Conservation (phyloP, 1,140 invertebrate species). For the Micrasema longulum region DNA sequence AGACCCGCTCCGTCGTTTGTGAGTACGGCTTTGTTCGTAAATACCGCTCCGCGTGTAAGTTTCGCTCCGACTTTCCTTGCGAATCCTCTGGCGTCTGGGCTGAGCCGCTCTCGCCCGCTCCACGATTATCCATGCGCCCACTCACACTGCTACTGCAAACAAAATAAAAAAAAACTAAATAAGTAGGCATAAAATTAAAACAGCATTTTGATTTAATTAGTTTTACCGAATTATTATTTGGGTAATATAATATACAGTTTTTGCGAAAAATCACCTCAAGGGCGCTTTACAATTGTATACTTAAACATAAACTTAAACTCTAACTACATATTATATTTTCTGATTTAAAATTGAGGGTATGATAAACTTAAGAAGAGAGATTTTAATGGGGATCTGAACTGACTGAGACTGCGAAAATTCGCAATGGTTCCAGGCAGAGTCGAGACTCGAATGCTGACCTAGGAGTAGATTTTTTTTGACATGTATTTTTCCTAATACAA, state of each 20-base stretch:
- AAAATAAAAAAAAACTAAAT: background rate
- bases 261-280: no score
- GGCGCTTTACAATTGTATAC: no score
- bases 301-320: background rate
- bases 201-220: no score
- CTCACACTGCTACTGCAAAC: slow-evolving; percentile 20
- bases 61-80: background rate
- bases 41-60: no score
- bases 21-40: slow-evolving; percentile 19
- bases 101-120: slow-evolving; percentile 35
- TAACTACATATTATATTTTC: background rate
- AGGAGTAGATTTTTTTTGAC: no score
- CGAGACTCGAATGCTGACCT: background rate
- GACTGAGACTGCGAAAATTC: no score
- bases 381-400: no score
- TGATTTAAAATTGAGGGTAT: no score
- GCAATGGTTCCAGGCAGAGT: background rate
- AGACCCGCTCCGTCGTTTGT: slow-evolving; percentile 6
- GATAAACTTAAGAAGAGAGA: no score
- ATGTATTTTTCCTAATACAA: no score
- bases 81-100: slow-evolving; percentile 7
- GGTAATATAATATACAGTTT: no score
- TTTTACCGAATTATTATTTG: no score
- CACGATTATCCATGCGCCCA: slow-evolving; percentile 46
- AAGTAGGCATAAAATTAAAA: background rate